A percentile compares a stretch with the other conserved stretches of the same genome.
Evolutionary conservation across 2,797 vertebrate species (phyloP).

Genomic region (Lacerta bilineata): DNA sequence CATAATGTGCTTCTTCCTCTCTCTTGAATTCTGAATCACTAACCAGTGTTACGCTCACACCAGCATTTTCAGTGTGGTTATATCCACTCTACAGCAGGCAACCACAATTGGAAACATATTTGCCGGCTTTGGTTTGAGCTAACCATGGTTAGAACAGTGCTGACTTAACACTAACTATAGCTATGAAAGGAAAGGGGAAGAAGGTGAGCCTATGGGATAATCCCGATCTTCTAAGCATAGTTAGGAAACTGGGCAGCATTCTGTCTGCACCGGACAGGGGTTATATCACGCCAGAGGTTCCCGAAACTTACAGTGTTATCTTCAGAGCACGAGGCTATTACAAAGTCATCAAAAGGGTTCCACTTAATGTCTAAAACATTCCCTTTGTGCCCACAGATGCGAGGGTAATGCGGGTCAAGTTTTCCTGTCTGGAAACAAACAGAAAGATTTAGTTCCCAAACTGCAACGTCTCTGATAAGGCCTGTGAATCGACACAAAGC

Average conservation of each 20-base stretch:
- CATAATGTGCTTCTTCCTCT: no score
- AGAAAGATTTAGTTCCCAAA: constrained; percentile 1
- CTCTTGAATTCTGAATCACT: neutral
- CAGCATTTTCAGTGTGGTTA: neutral
- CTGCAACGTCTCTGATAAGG: neutral
- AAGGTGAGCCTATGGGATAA: no score
- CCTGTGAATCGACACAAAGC: neutral
- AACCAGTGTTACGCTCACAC: neutral
- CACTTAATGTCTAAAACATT: constrained; percentile 95
- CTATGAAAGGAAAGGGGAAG: neutral
- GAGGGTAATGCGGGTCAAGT: constrained; percentile 91
- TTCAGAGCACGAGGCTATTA: constrained; percentile 96
- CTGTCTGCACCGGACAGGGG: neutral
- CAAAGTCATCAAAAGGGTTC: constrained; percentile 94
- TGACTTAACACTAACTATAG: neutral
- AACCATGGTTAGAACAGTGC: neutral
- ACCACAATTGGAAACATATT: neutral
- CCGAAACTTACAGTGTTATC: constrained; percentile 87
- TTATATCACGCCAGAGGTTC: neutral
- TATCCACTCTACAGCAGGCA: neutral
- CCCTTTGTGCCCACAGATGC: constrained; percentile 91
- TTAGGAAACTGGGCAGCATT: neutral
- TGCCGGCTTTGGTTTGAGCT: neutral
- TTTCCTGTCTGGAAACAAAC: constrained; percentile 88
- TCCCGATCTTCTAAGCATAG: neutral